These are phyloP conservation scores for Aphelinus certus DNA, from an alignment of 1,140 invertebrate genomes.

Conservation along the genomic window DNA sequence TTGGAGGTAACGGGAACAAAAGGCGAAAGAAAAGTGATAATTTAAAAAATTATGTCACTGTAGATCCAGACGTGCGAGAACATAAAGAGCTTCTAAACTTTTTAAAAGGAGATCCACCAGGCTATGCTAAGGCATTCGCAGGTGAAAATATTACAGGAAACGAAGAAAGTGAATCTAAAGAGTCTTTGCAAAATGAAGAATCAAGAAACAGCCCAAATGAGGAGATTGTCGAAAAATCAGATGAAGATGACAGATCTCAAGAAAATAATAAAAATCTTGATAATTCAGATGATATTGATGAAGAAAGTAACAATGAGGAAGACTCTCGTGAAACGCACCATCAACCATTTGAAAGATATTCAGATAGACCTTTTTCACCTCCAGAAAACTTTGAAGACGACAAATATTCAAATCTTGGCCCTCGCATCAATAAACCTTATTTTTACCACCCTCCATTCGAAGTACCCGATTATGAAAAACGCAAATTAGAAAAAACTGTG, in stretches of 20 bases:
- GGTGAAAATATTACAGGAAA: slow-evolving; percentile 34
- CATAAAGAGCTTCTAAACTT: slow-evolving; percentile 35
- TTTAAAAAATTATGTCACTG: slow-evolving; percentile 32
- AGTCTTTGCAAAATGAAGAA: slow-evolving; percentile 22
- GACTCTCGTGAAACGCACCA: slow-evolving; percentile 30
- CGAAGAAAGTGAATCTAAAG: slow-evolving; percentile 24
- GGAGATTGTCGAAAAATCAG: slow-evolving; percentile 19
- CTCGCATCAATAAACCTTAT: slow-evolving; percentile 55
- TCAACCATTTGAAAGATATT: slow-evolving; percentile 40
- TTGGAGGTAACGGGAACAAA: slow-evolving; percentile 5
- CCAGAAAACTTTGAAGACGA: slow-evolving; percentile 55
- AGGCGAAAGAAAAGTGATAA: slow-evolving; percentile 41
- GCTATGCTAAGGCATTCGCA: slow-evolving; percentile 42
- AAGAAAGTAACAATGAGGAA: slow-evolving; percentile 21
- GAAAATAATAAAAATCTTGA: neutral
- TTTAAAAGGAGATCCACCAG: slow-evolving; percentile 43
- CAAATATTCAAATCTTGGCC: slow-evolving; percentile 53
- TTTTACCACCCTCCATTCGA: slow-evolving; percentile 57
- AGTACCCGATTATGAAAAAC: slow-evolving; percentile 38
- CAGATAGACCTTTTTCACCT: slow-evolving; percentile 52
- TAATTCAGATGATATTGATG: slow-evolving; percentile 17
- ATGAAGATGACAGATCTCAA: slow-evolving; percentile 23
- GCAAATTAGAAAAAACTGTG: slow-evolving; percentile 33
- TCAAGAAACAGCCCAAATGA: slow-evolving; percentile 30
- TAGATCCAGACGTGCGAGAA: slow-evolving; percentile 16